Base-by-base conservation (phyloP, 2,888 invertebrate genomes). In the Troides oblongomaculatus region DNA sequence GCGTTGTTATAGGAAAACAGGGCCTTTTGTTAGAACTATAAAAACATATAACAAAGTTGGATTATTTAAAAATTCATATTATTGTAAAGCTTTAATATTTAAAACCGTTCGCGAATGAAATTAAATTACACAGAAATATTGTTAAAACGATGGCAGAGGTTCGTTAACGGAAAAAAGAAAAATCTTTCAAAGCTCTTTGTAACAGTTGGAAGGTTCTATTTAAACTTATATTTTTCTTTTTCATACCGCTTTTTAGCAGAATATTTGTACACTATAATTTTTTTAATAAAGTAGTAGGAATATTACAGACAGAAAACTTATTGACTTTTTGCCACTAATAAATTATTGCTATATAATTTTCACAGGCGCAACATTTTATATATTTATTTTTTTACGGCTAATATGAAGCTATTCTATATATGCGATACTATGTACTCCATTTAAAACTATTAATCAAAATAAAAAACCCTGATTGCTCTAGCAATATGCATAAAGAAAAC, bases 161-260 rank as follows among this genome's bases (percentile, higher is more conserved):
- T 69, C 69, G 69, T 69, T 69, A 69, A 65, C 46, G 69, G 62
- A 46, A 62, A 69, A 50, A 66, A 65, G 65, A 69, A 66, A 66
- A 65, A 62, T 64, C 39, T 56, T 61, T 21, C 53, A 21, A 56
- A 60, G 60, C 69, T 64, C 66, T 66, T 66, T 63, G 70, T 66
- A 56, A 66, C 53, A 64, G 53, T 23, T 66, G 66, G 59, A 59
- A 69, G 58, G 58, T 25, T 39, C 23, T 57, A 66, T 69, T 69
- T 58, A 62, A 62, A 63, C 50, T 58, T 50, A 21, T 50, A 25
- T 57, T 36, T 25, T 14, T 14, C 61, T 6, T 53, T 61, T 58
- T 43, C 23, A 61, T 60, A 60, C 14, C 18, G n/a, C 18, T 25
- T 21, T 25, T 58, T 58, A 23, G 57, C 12, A 58, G 18, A 12